Conservation (phyloP, 2,797 vertebrate genomes). For the Champsocephalus esox region DNA sequence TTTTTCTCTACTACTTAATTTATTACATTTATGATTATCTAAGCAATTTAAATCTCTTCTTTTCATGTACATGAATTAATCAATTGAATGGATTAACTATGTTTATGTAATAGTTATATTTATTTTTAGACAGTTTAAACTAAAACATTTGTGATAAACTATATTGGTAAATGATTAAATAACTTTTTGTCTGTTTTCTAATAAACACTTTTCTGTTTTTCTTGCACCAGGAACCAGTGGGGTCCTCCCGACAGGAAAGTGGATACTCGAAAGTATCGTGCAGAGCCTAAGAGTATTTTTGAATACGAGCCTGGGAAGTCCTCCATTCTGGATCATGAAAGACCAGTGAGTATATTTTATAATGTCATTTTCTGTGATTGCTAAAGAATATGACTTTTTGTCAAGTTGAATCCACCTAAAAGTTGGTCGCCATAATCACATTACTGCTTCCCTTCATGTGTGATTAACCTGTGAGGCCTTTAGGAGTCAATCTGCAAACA, state of each 20-base stretch:
- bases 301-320: constrained; percentile 99
- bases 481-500: constrained; percentile 2
- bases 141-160: not conserved
- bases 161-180: not conserved
- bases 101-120: too few relatives aligned
- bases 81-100: not conserved
- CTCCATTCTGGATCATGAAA: constrained; percentile 96
- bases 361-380: not conserved
- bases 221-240: constrained; percentile 91
- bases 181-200: not conserved
- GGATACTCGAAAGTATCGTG: constrained; percentile 96
- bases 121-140: too few relatives aligned
- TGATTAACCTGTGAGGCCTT: constrained; percentile 6
- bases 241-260: constrained; percentile 97
- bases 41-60: not conserved
- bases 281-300: constrained; percentile 98
- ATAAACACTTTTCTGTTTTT: not conserved
- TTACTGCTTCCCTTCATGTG: not conserved
- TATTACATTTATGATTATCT: not conserved
- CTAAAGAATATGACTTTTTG: not conserved
- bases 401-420: not conserved
- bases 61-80: not conserved
- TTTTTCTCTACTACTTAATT: not conserved
- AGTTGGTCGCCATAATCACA: not conserved
- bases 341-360: constrained; percentile 89